Base-by-base conservation (phyloP, 35 echinoderm and acorn worm genomes). In the Antedon bifida region DNA sequence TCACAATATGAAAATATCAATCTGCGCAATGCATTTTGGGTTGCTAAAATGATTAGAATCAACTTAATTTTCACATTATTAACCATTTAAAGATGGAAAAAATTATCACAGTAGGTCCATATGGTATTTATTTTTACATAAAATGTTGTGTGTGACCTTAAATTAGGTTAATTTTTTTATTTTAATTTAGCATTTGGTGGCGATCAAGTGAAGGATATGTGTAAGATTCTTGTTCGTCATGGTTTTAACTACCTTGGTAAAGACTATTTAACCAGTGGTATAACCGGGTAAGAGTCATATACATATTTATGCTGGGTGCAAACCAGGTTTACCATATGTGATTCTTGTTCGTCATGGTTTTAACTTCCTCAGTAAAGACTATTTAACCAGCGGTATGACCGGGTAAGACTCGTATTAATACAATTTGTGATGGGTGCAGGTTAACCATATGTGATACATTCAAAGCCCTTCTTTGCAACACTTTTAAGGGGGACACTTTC, bases 181-280 rank as follows among this genome's bases (percentile, higher is more conserved):
- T 39, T 87, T 39, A 36, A n/a, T n/a, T n/a, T 34, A 92, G 95
- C 95, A 16, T 99, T 99, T 81, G 95, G 95, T 79, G 95, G 95
- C 30, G 95, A 99, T 74, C 92, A 99, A 86, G 95, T 99, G 1
- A 82, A 88, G 23, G 95, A 99, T 82, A 86, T 99, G 21, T 92
- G 82, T 77, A 78, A 89, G 56, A 91, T 90, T 81, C 79, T 99
- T n/a, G 88, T 84, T 34, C 84, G 83, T 36, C 91, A 99, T 84
- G 95, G 95, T 14, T 99, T 82, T 77, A 99, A 99, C 80, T 99
- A 99, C 39, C 83, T 90, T 0, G 95, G 95, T 30, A 99, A 99
- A 55, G 95, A 99, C 81, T 90, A 85, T 75, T 28, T 99, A 0
- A 99, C 95, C 17, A 92, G 90, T 30, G 95, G 95, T 33, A 99